Conservation (phyloP, 2,113 vertebrate species). For the Marmota monax region DNA sequence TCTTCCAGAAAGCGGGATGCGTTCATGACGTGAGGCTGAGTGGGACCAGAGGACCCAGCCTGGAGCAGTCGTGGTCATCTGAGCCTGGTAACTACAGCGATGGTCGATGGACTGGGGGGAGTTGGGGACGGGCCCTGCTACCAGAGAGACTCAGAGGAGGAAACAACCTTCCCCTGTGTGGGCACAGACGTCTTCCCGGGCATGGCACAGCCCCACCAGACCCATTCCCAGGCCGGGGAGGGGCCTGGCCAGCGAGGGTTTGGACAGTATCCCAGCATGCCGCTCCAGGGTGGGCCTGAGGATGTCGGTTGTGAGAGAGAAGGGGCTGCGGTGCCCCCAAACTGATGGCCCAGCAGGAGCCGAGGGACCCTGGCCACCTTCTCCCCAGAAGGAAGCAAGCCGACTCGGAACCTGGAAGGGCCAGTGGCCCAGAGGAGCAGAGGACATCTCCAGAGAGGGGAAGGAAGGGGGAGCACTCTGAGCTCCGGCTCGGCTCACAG, state of each 20-base stretch:
- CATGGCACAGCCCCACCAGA: neutral
- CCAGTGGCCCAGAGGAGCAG: too few relatives aligned
- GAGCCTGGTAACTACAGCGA: neutral
- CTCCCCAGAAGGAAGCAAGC: neutral
- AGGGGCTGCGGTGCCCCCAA: fast-evolving
- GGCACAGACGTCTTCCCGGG: neutral
- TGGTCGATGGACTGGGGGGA: neutral
- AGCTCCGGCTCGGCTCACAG: too few relatives aligned
- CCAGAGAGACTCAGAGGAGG: too few relatives aligned
- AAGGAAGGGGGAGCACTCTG: too few relatives aligned
- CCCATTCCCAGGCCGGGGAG: neutral
- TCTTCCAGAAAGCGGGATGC: neutral
- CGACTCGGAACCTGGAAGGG: too few relatives aligned
- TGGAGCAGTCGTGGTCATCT: neutral
- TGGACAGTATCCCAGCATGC: too few relatives aligned
- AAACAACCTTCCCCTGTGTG: neutral
- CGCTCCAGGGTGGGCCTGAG: neutral
- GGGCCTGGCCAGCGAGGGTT: too few relatives aligned
- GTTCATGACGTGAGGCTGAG: too few relatives aligned
- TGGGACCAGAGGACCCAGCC: neutral
- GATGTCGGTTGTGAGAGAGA: fast-evolving
- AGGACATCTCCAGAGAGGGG: too few relatives aligned
- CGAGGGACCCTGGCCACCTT: neutral
- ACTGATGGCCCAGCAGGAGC: too few relatives aligned
- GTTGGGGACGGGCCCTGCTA: neutral